Percentiles rank a stretch among this genome's conserved stretches.
Conservation (phyloP, 2,888 invertebrate species). For the Tortrix viridana region DNA sequence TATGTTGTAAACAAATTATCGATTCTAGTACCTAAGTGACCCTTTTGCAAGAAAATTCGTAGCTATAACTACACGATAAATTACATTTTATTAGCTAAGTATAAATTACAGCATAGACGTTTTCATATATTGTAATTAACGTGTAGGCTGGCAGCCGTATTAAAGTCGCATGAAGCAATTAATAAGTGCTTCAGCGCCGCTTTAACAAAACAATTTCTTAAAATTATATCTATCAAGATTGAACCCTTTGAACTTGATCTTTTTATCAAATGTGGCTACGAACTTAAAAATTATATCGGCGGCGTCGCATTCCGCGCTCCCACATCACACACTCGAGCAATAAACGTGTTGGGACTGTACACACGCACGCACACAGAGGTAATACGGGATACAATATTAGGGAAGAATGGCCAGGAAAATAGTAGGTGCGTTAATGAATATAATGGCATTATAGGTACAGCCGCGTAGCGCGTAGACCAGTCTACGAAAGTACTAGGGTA, state of each 20-base stretch:
- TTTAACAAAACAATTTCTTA: conserved; percentile 38
- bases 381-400: conserved; percentile 24
- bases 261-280: conserved; percentile 73
- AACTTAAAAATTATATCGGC: conserved; percentile 72
- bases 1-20: conserved; percentile 62
- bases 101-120: conserved; percentile 24
- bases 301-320: conserved; percentile 70
- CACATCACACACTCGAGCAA: conserved; percentile 53
- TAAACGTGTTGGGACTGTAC: conserved; percentile 38
- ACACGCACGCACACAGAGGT: conserved; percentile 39
- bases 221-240: conserved; percentile 54
- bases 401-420: conserved; percentile 20
- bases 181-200: conserved; percentile 23
- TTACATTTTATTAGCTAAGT: conserved; percentile 27
- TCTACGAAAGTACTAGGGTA: too few relatives aligned
- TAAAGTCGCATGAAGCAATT: conserved; percentile 30
- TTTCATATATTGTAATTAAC: conserved; percentile 31
- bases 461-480: not conserved
- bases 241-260: conserved; percentile 81
- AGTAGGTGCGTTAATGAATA: not conserved
- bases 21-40: conserved; percentile 44
- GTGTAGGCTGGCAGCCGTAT: conserved; percentile 21
- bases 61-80: conserved; percentile 32
- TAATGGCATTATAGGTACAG: not conserved
- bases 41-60: conserved; percentile 31